These are phyloP conservation scores for Xestia sexstrigata DNA, from an alignment of 2,888 invertebrate genomes.

Conservation along the genomic window DNA sequence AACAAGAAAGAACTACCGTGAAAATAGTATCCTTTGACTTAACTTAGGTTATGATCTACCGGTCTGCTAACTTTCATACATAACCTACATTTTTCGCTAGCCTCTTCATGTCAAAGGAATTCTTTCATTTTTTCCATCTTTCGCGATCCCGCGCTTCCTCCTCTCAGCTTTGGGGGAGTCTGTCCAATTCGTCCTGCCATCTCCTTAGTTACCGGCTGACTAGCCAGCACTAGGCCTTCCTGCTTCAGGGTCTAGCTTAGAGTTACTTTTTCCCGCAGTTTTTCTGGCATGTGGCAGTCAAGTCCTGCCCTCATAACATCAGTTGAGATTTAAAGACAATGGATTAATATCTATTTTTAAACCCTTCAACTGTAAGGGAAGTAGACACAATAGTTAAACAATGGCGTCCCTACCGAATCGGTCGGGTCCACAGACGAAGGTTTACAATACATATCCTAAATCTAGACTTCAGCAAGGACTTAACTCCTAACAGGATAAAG, in stretches of 20 bases:
- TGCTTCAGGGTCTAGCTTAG: neutral
- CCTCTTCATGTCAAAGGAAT: neutral
- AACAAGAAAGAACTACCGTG: neutral
- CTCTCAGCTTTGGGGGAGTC: neutral
- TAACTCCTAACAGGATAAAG: neutral
- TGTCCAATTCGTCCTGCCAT: neutral
- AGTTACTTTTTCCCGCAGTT: neutral
- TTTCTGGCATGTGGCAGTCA: no score
- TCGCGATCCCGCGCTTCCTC: neutral
- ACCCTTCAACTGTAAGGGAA: no score
- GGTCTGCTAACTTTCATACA: neutral
- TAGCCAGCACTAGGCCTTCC: neutral
- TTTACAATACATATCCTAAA: neutral
- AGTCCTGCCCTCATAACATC: no score
- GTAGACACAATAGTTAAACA: no score
- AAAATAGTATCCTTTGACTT: neutral
- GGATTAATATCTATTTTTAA: no score
- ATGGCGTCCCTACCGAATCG: no score
- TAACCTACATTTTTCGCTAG: neutral
- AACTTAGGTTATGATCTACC: neutral
- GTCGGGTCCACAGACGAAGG: no score
- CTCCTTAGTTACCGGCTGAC: neutral
- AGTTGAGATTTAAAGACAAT: no score
- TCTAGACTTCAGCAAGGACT: neutral
- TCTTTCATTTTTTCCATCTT: neutral